Conservation (phyloP, 2,113 vertebrate species). For the Tiliqua scincoides region DNA sequence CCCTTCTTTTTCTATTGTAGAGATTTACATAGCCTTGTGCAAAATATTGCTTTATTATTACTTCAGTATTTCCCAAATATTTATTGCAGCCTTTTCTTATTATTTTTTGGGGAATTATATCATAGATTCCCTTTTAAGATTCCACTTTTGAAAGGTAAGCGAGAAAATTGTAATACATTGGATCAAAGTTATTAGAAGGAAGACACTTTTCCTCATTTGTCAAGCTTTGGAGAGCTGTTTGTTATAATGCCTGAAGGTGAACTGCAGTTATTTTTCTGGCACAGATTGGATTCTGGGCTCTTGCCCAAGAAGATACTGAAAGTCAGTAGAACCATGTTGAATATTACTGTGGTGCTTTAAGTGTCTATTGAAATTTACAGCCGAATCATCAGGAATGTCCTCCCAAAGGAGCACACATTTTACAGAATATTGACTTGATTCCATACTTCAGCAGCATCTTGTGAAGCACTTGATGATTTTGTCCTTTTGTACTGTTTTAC, state of each 20-base stretch:
- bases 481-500: slow-evolving; percentile 43
- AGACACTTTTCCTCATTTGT: slow-evolving; percentile 47
- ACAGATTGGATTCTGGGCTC: slow-evolving; percentile 34
- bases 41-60: background rate
- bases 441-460: slow-evolving; percentile 30
- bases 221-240: slow-evolving; percentile 31
- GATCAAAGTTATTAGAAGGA: background rate
- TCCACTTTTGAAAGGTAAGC: background rate
- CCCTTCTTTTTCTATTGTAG: background rate
- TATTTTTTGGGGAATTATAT: background rate
- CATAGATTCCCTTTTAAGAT: background rate
- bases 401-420: slow-evolving; percentile 13
- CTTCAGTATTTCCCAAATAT: background rate
- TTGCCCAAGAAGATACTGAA: slow-evolving; percentile 29
- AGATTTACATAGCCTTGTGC: background rate
- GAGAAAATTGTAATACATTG: background rate
- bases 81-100: background rate
- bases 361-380: background rate
- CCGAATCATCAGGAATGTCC: slow-evolving; percentile 30
- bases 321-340: slow-evolving; percentile 7
- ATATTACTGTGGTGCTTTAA: slow-evolving; percentile 37
- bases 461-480: slow-evolving; percentile 44
- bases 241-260: slow-evolving; percentile 34
- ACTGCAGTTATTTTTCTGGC: slow-evolving; percentile 11
- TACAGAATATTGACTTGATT: slow-evolving; percentile 53